Evolutionary conservation across 2,113 vertebrate species (phyloP).

Genomic region (Alligator sinensis): DNA sequence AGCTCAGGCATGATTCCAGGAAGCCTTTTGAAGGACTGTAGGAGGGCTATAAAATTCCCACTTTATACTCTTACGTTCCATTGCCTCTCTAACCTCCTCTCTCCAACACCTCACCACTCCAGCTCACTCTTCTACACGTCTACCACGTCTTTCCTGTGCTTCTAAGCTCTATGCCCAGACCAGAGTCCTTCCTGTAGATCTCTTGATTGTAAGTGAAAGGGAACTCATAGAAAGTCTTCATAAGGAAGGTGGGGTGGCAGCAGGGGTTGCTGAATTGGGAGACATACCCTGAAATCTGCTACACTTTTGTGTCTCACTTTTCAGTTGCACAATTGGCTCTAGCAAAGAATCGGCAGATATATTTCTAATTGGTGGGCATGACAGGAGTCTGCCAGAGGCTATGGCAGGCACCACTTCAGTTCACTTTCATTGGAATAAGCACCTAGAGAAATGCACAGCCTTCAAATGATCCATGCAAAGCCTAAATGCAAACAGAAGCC

Average conservation of each 20-base stretch:
- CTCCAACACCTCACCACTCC: neutral
- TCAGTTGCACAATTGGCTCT: too few species aligned
- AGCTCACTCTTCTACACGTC: neutral
- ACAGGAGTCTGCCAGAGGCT: neutral
- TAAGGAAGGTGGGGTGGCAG: neutral
- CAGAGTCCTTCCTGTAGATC: too few species aligned
- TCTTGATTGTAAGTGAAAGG: too few species aligned
- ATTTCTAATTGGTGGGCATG: neutral
- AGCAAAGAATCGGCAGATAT: too few species aligned
- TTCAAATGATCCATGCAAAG: neutral
- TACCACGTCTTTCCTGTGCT: neutral
- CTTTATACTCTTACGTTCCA: neutral
- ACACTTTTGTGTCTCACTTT: too few species aligned
- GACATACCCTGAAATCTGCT: neutral
- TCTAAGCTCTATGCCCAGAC: neutral
- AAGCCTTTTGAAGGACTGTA: fast-evolving
- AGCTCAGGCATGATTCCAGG: too few species aligned
- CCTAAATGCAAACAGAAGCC: neutral
- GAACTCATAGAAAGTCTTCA: neutral
- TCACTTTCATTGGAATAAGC: too few species aligned
- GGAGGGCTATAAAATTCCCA: neutral
- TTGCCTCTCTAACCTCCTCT: neutral
- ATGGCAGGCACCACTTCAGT: too few species aligned
- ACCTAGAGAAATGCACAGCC: neutral
- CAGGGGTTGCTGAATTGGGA: too few species aligned